Evolutionary conservation across 2,797 vertebrate species (phyloP).

Genomic region (Myoxocephalus aenaeus): DNA sequence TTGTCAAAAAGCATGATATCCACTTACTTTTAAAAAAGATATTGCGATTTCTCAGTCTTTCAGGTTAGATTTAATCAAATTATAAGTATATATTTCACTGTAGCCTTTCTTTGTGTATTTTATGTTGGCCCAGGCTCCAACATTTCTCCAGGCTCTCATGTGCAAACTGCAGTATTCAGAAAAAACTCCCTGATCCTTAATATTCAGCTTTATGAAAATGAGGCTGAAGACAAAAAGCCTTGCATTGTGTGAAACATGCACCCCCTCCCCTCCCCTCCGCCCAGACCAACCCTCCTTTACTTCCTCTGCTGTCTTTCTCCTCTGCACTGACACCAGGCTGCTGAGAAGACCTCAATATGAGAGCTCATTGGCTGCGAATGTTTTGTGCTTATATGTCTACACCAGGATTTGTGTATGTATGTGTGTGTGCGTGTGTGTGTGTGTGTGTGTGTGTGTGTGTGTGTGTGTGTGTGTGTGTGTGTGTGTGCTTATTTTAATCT

Average conservation of each 20-base stretch:
- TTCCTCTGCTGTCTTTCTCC: conserved; percentile 44
- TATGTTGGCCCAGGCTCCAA: background rate
- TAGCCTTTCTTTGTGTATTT: conserved; percentile 28
- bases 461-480: conserved; percentile 31
- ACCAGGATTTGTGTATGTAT: conserved; percentile 56
- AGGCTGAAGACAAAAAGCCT: conserved; percentile 65
- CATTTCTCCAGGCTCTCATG: conserved; percentile 38
- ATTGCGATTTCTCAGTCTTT: background rate
- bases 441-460: conserved; percentile 52
- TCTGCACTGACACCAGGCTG: conserved; percentile 47
- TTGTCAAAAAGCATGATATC: background rate
- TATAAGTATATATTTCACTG: conserved; percentile 11
- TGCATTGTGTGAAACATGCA: conserved; percentile 60
- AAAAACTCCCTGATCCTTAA: conserved; percentile 62
- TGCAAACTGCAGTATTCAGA: conserved; percentile 38
- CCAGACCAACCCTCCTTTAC: conserved; percentile 14
- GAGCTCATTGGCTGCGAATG: conserved; percentile 58
- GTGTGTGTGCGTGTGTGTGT: conserved; percentile 30
- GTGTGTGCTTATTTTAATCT: conserved; percentile 61
- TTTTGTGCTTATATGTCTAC: conserved; percentile 65
- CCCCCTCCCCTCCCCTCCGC: background rate
- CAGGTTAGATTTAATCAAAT: conserved; percentile 5
- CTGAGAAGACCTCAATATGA: conserved; percentile 49
- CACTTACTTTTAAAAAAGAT: background rate
- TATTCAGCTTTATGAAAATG: conserved; percentile 82